A percentile compares a stretch with the other conserved stretches of the same genome.
phyloP scores from a whole-genome alignment of 2,113 vertebrate genomes.

The Hippocampus zosterae region DNA sequence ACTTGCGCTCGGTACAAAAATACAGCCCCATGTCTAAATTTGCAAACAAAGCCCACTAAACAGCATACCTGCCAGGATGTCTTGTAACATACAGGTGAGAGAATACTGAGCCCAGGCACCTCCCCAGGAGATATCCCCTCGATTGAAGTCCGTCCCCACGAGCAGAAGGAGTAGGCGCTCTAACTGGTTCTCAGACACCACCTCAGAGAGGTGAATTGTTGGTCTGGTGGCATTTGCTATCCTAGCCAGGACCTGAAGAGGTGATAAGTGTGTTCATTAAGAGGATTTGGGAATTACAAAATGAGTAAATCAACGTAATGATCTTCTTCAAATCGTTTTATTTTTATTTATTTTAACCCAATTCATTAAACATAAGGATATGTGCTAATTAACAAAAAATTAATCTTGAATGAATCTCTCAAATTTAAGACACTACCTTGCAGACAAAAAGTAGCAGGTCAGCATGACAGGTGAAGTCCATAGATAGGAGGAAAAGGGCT shows the following conservation, averaged over 20 bases:
- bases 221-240: slow-evolving; percentile 95
- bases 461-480: slow-evolving; percentile 99
- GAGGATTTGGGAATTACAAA: not conserved
- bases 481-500: slow-evolving; percentile 92
- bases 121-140: slow-evolving; percentile 97
- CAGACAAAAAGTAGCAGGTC: slow-evolving; percentile 97
- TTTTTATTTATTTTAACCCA: not conserved
- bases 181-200: slow-evolving; percentile 93
- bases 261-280: not conserved
- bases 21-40: not conserved
- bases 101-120: slow-evolving; percentile 99
- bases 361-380: not conserved
- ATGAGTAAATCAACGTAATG: not conserved
- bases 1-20: too few relatives aligned
- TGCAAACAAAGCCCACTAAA: slow-evolving; percentile 1
- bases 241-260: slow-evolving; percentile 86
- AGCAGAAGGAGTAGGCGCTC: slow-evolving; percentile 90
- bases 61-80: slow-evolving; percentile 90
- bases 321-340: not conserved
- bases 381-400: not conserved
- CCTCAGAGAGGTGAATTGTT: slow-evolving; percentile 96
- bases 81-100: slow-evolving; percentile 97
- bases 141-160: slow-evolving; percentile 96
- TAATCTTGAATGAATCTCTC: not conserved
- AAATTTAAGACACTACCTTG: slow-evolving; percentile 75